These are phyloP conservation scores for Alviniconcha marisindica DNA, from an alignment of 1,140 invertebrate species.

Conservation along the genomic window DNA sequence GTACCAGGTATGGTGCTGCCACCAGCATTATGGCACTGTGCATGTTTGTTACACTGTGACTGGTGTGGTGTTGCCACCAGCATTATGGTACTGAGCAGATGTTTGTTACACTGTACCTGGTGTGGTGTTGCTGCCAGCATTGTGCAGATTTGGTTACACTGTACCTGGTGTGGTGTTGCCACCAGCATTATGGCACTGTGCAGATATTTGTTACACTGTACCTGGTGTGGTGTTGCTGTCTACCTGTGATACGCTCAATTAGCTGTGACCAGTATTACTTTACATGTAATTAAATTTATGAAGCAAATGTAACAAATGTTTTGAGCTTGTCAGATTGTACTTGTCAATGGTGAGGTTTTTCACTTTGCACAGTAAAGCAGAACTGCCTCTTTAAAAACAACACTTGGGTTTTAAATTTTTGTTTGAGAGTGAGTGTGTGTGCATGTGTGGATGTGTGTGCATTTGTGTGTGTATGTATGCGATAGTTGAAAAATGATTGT, in stretches of 20 bases:
- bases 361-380: constrained; percentile 1
- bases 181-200: too few relatives aligned
- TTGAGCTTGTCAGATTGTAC: not conserved
- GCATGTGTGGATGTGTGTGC: not conserved
- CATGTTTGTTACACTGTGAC: too few relatives aligned
- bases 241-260: constrained; percentile 3
- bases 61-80: too few relatives aligned
- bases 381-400: not conserved
- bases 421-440: not conserved
- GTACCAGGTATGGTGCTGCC: too few relatives aligned
- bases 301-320: too few relatives aligned
- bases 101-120: too few relatives aligned
- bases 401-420: not conserved
- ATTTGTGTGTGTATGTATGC: not conserved
- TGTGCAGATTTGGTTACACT: not conserved
- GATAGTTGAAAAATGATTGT: too few relatives aligned
- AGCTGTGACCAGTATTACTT: constrained; percentile 11
- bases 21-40: too few relatives aligned
- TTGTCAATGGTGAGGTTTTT: constrained; percentile 17
- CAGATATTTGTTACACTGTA: not conserved
- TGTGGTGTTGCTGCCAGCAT: too few relatives aligned
- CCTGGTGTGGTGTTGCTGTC: not conserved
- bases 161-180: not conserved
- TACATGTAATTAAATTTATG: not conserved
- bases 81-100: too few relatives aligned